Evolutionary conservation across 2,797 vertebrate genomes (phyloP).

Genomic region (Paratrypauchen microcephalus): DNA sequence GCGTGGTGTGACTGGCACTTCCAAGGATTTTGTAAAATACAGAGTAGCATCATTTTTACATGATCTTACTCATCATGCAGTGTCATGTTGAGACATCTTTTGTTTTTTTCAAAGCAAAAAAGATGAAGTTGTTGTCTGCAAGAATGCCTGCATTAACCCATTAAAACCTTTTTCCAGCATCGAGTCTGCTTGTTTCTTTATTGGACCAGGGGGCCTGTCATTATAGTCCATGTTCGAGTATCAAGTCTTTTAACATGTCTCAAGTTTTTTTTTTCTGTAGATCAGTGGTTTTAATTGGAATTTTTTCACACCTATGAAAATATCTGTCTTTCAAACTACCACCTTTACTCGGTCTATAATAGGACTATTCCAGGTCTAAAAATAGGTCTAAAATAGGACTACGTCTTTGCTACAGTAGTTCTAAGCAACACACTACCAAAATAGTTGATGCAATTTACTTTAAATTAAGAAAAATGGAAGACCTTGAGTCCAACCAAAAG

Average conservation of each 20-base stretch:
- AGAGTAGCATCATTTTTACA: constrained; percentile 71
- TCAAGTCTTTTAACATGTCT: background rate
- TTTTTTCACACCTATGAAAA: too few species aligned
- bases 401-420: too few species aligned
- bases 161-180: constrained; percentile 82
- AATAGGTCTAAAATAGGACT: too few species aligned
- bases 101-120: constrained; percentile 57
- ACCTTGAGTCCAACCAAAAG: too few species aligned
- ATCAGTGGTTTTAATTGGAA: too few species aligned
- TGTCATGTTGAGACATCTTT: constrained; percentile 61
- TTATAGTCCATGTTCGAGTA: background rate
- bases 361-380: too few species aligned
- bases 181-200: constrained; percentile 24
- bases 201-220: background rate
- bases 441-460: too few species aligned
- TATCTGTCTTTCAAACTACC: too few species aligned
- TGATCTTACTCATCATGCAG: constrained; percentile 71
- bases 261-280: background rate
- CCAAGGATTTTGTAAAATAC: constrained; percentile 72
- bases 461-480: too few species aligned
- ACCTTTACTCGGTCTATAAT: too few species aligned
- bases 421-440: too few species aligned
- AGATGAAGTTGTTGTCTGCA: constrained; percentile 72
- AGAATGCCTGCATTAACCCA: constrained; percentile 81
- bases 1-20: constrained; percentile 72